Percentiles rank a stretch among this genome's conserved stretches.
phyloP scores from a whole-genome alignment of 1,140 invertebrate species.

The Calycopis cecrops region DNA sequence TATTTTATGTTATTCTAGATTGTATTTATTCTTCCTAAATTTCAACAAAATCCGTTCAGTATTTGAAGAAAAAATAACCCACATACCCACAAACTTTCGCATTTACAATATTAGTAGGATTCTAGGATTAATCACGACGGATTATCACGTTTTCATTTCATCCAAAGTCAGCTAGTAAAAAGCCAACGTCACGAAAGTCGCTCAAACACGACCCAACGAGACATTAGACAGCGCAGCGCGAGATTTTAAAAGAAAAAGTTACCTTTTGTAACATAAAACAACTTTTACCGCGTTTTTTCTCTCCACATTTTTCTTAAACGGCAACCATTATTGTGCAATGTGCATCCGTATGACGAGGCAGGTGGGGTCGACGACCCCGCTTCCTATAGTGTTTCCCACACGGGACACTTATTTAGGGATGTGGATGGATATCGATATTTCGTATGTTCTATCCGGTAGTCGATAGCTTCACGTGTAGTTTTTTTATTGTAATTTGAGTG shows the following conservation, averaged over 20 bases:
- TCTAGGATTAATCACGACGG: no score
- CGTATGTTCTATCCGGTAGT: not conserved
- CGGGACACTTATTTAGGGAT: slow-evolving; percentile 15
- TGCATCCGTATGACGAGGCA: slow-evolving; percentile 31
- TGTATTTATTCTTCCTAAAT: no score
- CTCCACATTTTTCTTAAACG: slow-evolving; percentile 22
- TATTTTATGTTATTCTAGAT: no score
- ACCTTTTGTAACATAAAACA: not conserved
- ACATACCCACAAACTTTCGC: no score
- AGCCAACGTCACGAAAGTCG: no score
- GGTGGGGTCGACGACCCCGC: slow-evolving; percentile 40
- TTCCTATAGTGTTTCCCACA: slow-evolving; percentile 33
- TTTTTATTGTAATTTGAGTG: not conserved
- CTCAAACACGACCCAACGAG: no score
- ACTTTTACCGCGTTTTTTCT: slow-evolving; percentile 22
- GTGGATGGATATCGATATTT: slow-evolving; percentile 16
- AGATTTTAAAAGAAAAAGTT: not conserved
- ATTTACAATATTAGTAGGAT: no score
- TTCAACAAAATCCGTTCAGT: no score
- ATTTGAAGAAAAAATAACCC: no score
- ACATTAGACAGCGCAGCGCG: not conserved
- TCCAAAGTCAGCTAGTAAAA: no score
- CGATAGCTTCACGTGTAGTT: not conserved
- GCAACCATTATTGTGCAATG: slow-evolving; percentile 34
- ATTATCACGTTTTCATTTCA: no score